A percentile compares a stretch with the other conserved stretches of the same genome.
Conservation (phyloP, 2,113 vertebrate species). For the Reinhardtius hippoglossoides region DNA sequence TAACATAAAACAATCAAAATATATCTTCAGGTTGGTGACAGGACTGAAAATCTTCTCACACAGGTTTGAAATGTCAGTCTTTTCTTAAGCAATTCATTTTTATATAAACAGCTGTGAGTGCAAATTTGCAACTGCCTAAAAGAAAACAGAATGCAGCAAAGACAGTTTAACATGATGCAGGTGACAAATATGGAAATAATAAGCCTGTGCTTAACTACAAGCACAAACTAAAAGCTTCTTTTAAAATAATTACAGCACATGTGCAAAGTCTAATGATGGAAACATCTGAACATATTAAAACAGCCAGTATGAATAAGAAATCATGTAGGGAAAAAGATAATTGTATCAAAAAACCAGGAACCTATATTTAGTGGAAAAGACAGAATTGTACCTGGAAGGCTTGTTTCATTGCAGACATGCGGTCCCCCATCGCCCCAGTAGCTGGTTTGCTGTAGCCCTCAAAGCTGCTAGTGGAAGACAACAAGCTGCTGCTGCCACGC, state of each 20-base stretch:
- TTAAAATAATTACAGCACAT: neutral
- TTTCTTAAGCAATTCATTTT: neutral
- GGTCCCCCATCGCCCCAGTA: constrained; percentile 95
- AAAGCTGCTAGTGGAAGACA: constrained; percentile 85
- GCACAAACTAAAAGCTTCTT: too few species aligned
- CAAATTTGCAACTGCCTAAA: too few species aligned
- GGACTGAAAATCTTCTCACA: neutral
- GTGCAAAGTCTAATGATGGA: neutral
- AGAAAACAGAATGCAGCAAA: neutral
- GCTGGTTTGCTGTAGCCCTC: constrained; percentile 91
- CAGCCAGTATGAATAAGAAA: too few species aligned
- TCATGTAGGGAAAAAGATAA: neutral
- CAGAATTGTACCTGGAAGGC: constrained; percentile 91
- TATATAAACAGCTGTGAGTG: neutral
- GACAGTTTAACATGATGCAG: neutral
- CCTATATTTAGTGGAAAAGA: neutral
- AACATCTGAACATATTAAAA: too few species aligned
- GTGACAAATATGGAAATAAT: too few species aligned
- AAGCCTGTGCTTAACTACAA: too few species aligned
- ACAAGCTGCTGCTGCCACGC: constrained; percentile 83
- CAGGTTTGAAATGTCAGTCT: neutral
- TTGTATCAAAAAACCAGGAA: neutral
- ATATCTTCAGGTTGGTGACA: too few species aligned
- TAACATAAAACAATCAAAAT: too few species aligned
- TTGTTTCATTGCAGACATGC: constrained; percentile 96